Percentiles rank a stretch among this genome's conserved stretches.
These are phyloP conservation scores for Venturia canescens DNA, from an alignment of 1,140 invertebrate species.

Conservation along the genomic window DNA sequence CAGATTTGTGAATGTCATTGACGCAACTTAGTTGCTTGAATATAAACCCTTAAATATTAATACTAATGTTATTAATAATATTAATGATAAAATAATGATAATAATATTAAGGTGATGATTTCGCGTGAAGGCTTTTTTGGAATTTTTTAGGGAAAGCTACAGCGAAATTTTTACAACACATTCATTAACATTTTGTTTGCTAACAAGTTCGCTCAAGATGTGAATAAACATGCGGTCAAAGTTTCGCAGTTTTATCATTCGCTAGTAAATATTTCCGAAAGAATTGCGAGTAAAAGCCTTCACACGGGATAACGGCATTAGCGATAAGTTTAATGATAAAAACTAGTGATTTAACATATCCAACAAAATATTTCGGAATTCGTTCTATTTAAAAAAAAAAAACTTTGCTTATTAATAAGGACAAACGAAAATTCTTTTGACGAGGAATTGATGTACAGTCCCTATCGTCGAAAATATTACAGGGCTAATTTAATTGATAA, in stretches of 20 bases:
- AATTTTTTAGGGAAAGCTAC: too few species aligned
- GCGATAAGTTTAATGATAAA: background rate
- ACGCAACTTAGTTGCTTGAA: constrained; percentile 34
- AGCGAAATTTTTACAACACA: too few species aligned
- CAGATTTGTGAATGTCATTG: constrained; percentile 35
- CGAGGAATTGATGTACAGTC: constrained; percentile 10
- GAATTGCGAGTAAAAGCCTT: too few species aligned
- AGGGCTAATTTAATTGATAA: constrained; percentile 1
- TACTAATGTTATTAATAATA: background rate
- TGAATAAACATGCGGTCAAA: too few species aligned
- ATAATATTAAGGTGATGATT: too few species aligned
- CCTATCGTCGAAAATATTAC: background rate
- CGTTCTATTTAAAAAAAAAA: background rate
- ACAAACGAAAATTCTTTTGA: background rate
- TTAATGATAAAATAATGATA: background rate
- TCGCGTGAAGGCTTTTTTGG: too few species aligned
- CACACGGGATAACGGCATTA: too few species aligned
- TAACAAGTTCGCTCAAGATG: too few species aligned
- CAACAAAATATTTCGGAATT: constrained; percentile 10
- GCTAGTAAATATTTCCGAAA: too few species aligned
- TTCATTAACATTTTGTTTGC: too few species aligned
- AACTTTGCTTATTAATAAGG: background rate
- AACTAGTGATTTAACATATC: constrained; percentile 14
- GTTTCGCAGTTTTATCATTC: too few species aligned
- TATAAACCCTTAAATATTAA: constrained; percentile 19